phyloP scores from a whole-genome alignment of 2,888 invertebrate species.

The Tenthredo livida region DNA sequence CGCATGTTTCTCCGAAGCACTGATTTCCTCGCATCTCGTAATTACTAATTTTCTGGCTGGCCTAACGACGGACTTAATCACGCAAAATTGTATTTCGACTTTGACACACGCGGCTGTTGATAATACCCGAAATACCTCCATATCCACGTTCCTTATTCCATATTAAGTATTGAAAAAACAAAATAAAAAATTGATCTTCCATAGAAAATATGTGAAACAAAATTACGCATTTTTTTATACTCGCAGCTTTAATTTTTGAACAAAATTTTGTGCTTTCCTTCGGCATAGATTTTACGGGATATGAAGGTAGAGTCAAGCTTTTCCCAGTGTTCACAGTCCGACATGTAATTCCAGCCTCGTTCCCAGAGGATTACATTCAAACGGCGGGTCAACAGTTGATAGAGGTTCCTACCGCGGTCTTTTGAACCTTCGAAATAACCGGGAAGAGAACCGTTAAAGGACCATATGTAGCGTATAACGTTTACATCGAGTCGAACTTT shows the following conservation, averaged over 20 bases:
- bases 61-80: neutral
- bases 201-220: no score
- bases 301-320: neutral
- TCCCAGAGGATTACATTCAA: conserved; percentile 34
- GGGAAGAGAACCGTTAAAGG: conserved; percentile 4
- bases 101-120: neutral
- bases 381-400: conserved; percentile 36
- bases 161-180: no score
- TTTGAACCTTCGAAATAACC: conserved; percentile 24
- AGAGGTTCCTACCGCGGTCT: conserved; percentile 24
- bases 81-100: neutral
- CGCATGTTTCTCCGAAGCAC: neutral
- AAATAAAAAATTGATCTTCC: neutral
- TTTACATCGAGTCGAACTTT: no score
- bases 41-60: neutral
- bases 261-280: no score
- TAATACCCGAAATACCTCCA: no score
- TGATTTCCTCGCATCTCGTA: conserved; percentile 15
- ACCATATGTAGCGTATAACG: neutral
- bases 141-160: no score
- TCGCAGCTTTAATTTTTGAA: neutral
- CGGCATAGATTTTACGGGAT: neutral
- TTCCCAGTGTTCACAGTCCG: neutral
- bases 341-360: conserved; percentile 34
- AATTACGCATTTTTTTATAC: neutral